Conservation (phyloP, 2,797 vertebrate genomes). For the Chaunax sp. region DNA sequence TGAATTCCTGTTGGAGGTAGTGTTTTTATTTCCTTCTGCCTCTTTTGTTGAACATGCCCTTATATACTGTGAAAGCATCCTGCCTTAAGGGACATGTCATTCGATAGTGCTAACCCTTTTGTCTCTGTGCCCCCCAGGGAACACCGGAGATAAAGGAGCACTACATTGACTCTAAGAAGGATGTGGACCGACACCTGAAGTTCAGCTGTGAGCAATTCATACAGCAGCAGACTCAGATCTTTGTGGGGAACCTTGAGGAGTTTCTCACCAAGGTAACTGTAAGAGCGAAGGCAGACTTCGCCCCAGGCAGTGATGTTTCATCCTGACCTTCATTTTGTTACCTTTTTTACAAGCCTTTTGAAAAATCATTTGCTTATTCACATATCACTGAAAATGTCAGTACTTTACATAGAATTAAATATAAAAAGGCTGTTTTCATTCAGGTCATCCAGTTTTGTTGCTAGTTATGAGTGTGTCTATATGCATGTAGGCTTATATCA, state of each 20-base stretch:
- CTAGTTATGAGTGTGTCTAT: not conserved
- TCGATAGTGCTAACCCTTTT: conserved; percentile 58
- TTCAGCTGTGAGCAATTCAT: conserved; percentile 97
- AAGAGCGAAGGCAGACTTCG: conserved; percentile 48
- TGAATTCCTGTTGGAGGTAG: conserved; percentile 98
- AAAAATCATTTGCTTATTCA: conserved; percentile 43
- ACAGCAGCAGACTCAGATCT: conserved; percentile 94
- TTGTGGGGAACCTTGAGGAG: conserved; percentile 93
- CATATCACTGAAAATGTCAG: conserved; percentile 42
- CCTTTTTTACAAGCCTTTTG: conserved; percentile 17
- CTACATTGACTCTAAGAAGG: conserved; percentile 98
- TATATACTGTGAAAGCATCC: conserved; percentile 62
- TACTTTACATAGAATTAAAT: conserved; percentile 18
- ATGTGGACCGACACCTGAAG: conserved; percentile 96
- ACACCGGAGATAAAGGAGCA: conserved; percentile 98
- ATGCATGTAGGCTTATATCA: conserved; percentile 9
- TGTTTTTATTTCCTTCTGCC: conserved; percentile 18
- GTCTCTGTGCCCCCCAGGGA: conserved; percentile 83
- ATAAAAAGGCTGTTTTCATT: conserved; percentile 20
- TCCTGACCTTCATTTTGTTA: conserved; percentile 64
- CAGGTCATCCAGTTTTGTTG: conserved; percentile 7
- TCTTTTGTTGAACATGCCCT: conserved; percentile 53
- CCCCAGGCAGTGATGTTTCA: conserved; percentile 54
- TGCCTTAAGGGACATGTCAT: conserved; percentile 56
- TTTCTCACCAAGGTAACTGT: conserved; percentile 92